A percentile compares a stretch with the other conserved stretches of the same genome.
Conservation (phyloP, 2,113 vertebrate genomes). For the Plectropomus leopardus region DNA sequence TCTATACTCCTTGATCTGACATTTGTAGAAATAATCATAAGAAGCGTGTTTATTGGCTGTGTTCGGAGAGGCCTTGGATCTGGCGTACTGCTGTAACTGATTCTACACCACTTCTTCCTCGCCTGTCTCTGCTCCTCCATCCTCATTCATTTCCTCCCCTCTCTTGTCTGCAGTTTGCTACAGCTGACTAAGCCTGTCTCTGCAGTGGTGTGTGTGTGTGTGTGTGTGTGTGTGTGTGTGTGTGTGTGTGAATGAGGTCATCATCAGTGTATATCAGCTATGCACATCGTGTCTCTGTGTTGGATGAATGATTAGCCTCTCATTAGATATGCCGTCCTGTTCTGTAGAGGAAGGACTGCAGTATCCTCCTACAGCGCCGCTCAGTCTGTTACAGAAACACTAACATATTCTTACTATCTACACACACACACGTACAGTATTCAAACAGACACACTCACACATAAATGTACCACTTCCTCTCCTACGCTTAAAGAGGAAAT, state of each 20-base stretch:
- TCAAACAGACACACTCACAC: slow-evolving; percentile 38
- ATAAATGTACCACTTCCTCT: slow-evolving; percentile 57
- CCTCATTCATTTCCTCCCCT: slow-evolving; percentile 35
- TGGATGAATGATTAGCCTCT: slow-evolving; percentile 66
- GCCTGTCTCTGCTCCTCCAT: slow-evolving; percentile 17
- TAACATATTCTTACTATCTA: slow-evolving; percentile 1
- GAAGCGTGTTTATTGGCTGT: not conserved
- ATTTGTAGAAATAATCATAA: not conserved
- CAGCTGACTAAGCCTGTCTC: slow-evolving; percentile 66
- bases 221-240: slow-evolving; percentile 13
- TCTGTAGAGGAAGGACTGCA: slow-evolving; percentile 45
- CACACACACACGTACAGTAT: slow-evolving; percentile 13
- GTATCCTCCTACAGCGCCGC: slow-evolving; percentile 15
- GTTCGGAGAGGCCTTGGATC: not conserved
- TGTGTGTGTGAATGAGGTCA: slow-evolving; percentile 47
- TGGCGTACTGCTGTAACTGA: slow-evolving; percentile 1
- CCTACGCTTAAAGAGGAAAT: slow-evolving; percentile 52
- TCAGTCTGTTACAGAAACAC: not conserved
- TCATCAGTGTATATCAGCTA: slow-evolving; percentile 49
- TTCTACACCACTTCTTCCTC: slow-evolving; percentile 12
- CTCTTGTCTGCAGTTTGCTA: slow-evolving; percentile 55
- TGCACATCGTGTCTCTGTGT: slow-evolving; percentile 64
- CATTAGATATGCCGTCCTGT: slow-evolving; percentile 61
- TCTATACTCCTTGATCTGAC: not conserved
- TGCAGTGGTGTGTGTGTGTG: slow-evolving; percentile 30